Evolutionary conservation across 1,140 invertebrate species (phyloP), one percentile per base, ranked within the genome.

Genomic region (Cotesia typhae): DNA sequence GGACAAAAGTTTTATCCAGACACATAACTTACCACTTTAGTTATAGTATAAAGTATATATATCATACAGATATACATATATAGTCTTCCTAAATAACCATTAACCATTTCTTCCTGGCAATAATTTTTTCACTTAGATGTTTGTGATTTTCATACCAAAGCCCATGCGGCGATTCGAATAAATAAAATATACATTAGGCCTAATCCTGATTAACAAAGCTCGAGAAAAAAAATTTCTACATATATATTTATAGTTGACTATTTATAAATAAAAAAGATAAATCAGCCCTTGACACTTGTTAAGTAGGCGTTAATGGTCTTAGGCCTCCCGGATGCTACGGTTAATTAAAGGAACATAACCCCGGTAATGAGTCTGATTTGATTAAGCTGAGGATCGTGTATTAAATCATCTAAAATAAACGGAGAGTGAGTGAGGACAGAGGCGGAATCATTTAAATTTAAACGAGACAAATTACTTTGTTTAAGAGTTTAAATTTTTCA

Each of bases 331-430:
- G 55, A 57, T 72, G 53, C n/a, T 60, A 38, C 38, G 55, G 52
- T 60, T 72, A 72, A 72, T 72, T 72, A 72, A 72, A 67, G 10
- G 36, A 67, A 72, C 70, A 72, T 53, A 66, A 55, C 3, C n/a
- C 37, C 63, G 17, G 57, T 66, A 66, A 67, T 59, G 64, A 66
- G 64, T 35, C 63, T 47, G 28, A 5, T 60, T 72, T 47, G 67
- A 67, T 72, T 72, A 47, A 37, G 28, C 35, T 47, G 59, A 57
- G 10, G 52, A 17, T 41, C 36, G 14, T 38, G 51, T 17, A n/a
- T 47, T 47, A 47, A 47, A 47, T 47, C 41, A 47, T 47, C 6
- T 47, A 7, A 35, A 52, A 28, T 53, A 28, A 6, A 47, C 9
- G 10, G 6, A 47, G 6, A 6, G 5, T 47, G 6, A 47, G 41